Evolutionary conservation across 2,888 invertebrate genomes (phyloP), one percentile per base, ranked within the genome.

Genomic region (Gasteruption jaculator): DNA sequence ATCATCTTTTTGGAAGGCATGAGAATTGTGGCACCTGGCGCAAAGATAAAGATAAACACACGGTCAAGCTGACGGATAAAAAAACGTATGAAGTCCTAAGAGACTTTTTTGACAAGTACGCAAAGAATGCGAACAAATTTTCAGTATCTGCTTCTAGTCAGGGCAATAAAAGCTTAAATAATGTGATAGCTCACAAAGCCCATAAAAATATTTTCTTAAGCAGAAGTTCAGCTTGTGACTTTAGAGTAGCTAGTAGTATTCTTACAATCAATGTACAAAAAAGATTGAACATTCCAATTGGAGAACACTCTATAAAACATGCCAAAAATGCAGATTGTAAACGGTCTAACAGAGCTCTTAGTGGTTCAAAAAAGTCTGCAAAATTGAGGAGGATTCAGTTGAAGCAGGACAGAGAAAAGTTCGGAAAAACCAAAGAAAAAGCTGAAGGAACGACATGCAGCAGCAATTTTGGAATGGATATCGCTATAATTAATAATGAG

Each of bases 351-450:
- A 32, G 24, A 43, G 27, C 33, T 41, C 20, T 26, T n/a, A 41
- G 29, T 41, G 30, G 24, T 26, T 19, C 33, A 35, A 21, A 26
- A 27, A 32, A 29, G 6, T 16, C 42, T 16, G 30, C 19, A 10
- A 46, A 48, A 41, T 5, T 32, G 22, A 12, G 27, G 31, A 45
- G 41, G 29, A 14, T 48, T 11, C n/a, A 46, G 29, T 40, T 42
- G 24, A 44, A 44, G 35, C 7, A 29, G 38, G 21, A 26, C 42
- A 37, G 20, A 32, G 35, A 46, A 32, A 15, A 21, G 10, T 35
- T 39, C 21, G 42, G 40, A 34, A 44, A 46, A 44, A 33, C 5
- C 12, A 48, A 43, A 11, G 48, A 45, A 36, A 35, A 32, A 27
- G 7, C 12, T 10, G 45, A 48, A 38, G 42, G 42, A 8, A 2